A percentile compares a stretch with the other conserved stretches of the same genome.
Conservation (phyloP, 2,888 invertebrate species). For the Caenorhabditis sp. region DNA sequence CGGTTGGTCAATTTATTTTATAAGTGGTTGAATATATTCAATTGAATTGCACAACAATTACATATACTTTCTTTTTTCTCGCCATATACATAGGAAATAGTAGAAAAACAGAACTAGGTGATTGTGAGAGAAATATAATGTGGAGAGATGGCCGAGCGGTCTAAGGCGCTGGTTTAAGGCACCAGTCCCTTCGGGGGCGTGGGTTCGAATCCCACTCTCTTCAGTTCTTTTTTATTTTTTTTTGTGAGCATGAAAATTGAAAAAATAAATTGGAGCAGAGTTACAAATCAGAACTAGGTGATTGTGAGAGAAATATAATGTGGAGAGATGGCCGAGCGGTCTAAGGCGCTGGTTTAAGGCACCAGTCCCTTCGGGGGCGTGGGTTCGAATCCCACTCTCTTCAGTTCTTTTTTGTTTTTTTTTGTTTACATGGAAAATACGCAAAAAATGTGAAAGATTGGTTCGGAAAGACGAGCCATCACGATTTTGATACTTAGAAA, state of each 20-base stretch:
- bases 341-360: constrained; percentile 89
- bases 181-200: constrained; percentile 83
- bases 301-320: no score
- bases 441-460: no score
- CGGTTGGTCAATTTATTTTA: background rate
- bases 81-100: background rate
- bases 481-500: no score
- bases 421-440: no score
- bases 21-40: background rate
- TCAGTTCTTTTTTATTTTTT: constrained; percentile 16
- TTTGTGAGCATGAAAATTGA: background rate
- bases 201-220: constrained; percentile 83
- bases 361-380: constrained; percentile 83
- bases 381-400: constrained; percentile 83
- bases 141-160: constrained; percentile 81
- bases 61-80: no score
- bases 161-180: constrained; percentile 89
- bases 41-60: background rate
- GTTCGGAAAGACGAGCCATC: no score
- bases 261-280: background rate
- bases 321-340: constrained; percentile 81
- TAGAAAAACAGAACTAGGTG: no score
- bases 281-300: background rate
- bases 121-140: no score
- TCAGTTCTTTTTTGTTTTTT: constrained; percentile 14